These are phyloP conservation scores for Caiman crocodilus DNA, from an alignment of 2,797 vertebrate genomes.

Conservation along the genomic window DNA sequence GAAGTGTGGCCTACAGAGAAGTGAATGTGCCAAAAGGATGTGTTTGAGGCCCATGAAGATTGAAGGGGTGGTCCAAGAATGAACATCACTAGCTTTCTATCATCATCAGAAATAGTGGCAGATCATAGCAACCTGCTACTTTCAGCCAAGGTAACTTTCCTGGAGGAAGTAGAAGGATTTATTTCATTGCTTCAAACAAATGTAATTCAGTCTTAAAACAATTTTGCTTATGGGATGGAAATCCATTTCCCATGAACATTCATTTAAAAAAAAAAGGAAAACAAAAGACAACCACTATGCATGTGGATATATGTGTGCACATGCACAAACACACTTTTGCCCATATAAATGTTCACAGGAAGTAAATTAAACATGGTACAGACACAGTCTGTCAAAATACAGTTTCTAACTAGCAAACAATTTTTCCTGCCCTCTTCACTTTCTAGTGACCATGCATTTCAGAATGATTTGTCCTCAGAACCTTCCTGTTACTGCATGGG, in stretches of 20 bases:
- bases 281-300: not conserved
- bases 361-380: not conserved
- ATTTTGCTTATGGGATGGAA: not conserved
- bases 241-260: not conserved
- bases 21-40: not conserved
- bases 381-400: not conserved
- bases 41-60: not conserved
- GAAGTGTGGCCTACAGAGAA: not conserved
- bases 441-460: not conserved
- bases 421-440: not conserved
- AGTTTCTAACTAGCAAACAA: not conserved
- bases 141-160: not conserved
- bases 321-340: not conserved
- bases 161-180: not conserved
- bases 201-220: not conserved
- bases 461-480: not conserved
- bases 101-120: not conserved
- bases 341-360: not conserved
- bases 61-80: not conserved
- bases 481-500: not conserved
- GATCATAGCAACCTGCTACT: not conserved
- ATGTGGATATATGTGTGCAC: not conserved
- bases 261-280: not conserved
- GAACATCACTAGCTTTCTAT: not conserved
- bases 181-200: not conserved